Evolutionary conservation across 2,888 invertebrate species (phyloP), one percentile per base, ranked within the genome.

Genomic region (Zygaena filipendulae): DNA sequence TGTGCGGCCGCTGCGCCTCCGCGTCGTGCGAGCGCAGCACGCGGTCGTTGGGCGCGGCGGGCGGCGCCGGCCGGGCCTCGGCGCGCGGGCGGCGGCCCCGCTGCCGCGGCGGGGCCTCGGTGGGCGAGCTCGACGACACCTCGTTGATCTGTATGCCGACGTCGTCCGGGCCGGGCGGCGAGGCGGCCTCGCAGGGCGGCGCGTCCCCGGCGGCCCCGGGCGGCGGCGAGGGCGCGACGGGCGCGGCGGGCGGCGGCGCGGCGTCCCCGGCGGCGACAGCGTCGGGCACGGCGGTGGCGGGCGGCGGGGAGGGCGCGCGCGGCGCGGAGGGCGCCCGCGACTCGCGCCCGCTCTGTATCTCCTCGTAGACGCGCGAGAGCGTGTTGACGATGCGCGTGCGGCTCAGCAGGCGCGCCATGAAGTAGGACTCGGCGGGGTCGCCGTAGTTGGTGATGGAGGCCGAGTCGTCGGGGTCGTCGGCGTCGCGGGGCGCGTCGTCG

Each of bases 71-170:
- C 4, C 51, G 53, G 2, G 34, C 29, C 11, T 64, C 64, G 2
- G 40, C 30, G 8, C 58, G 53, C 3, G 51, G 43, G 1, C 59
- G 53, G 1, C 72, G 54, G 0, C 59, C 66, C 27, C 70, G 64
- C 3, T 54, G 35, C 3, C 59, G 46, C 5, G 59, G 51, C 22
- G 75, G 66, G 1, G 49, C 63, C 21, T 77, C 72, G n/a, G 75
- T 74, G 5, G 81, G 77, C 22, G 83, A 84, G 43, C 84, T 85
- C 1, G 87, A 86, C 1, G 86, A 86, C 10, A 87, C 84, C 56
- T 87, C 87, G 55, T 87, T 83, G 39, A 87, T 87, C 60, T 87
- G 87, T 22, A 87, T 85, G 18, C 75, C 63, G 38, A 75, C 80
- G 35, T 67, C 66, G 31, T 61, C 59, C 32, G 45, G 18, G 40